phyloP scores from a whole-genome alignment of 1,140 invertebrate genomes.

The Lucilia cuprina region DNA sequence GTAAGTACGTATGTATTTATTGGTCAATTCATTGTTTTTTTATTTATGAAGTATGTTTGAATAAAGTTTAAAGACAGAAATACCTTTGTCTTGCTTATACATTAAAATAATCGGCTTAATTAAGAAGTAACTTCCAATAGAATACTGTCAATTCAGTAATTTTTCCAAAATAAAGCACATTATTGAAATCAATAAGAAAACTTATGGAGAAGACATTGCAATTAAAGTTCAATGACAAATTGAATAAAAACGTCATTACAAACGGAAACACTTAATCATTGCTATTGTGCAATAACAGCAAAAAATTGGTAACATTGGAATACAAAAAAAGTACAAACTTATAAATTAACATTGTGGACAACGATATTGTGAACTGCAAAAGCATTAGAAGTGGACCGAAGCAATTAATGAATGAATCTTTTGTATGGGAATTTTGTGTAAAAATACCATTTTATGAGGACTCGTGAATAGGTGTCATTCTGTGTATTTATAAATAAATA shows the following conservation, averaged over 20 bases:
- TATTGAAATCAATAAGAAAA: background rate
- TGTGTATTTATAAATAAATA: background rate
- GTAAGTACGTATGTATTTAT: no score
- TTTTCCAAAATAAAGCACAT: no score
- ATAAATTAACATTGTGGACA: background rate
- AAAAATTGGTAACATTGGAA: background rate
- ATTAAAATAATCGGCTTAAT: no score
- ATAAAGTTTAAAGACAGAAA: no score
- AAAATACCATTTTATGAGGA: background rate
- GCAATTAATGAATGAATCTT: background rate
- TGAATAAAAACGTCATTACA: background rate
- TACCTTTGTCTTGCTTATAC: no score
- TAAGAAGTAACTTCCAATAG: no score
- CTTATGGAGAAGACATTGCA: background rate
- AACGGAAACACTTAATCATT: slow-evolving; percentile 9
- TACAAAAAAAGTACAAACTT: background rate
- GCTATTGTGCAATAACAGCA: background rate
- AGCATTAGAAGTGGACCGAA: background rate
- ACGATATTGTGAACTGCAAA: background rate
- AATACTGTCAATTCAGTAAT: no score
- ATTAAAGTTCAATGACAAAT: slow-evolving; percentile 8
- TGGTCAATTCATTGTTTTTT: no score
- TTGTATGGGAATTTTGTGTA: background rate
- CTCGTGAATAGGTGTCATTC: background rate
- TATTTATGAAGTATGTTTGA: no score